A percentile compares a stretch with the other conserved stretches of the same genome.
These are phyloP conservation scores for Hyles euphorbiae DNA, from an alignment of 1,140 invertebrate species.

Conservation along the genomic window DNA sequence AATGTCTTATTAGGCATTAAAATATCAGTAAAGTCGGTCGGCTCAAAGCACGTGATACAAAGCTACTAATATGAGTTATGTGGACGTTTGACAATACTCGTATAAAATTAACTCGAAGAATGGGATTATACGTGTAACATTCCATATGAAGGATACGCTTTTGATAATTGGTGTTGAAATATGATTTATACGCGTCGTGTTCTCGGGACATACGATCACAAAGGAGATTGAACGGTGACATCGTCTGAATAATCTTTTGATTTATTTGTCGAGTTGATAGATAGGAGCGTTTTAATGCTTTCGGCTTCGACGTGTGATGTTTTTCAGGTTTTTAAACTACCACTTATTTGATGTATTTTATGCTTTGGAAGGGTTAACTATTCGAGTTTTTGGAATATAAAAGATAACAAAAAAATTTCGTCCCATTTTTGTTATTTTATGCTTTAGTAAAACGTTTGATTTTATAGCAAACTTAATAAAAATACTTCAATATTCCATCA, in stretches of 20 bases:
- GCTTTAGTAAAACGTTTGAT: too few species aligned
- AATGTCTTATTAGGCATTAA: too few species aligned
- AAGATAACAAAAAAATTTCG: too few species aligned
- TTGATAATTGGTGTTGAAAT: constrained; percentile 60
- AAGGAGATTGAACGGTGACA: constrained; percentile 30
- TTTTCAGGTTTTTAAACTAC: too few species aligned
- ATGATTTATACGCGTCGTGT: constrained; percentile 58
- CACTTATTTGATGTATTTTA: too few species aligned
- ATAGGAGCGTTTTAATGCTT: not conserved
- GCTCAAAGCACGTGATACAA: not conserved
- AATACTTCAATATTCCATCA: too few species aligned
- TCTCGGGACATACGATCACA: constrained; percentile 12
- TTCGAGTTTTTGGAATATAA: too few species aligned
- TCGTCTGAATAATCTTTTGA: constrained; percentile 25
- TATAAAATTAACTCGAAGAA: constrained; percentile 65
- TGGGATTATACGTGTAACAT: constrained; percentile 57
- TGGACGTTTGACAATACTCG: constrained; percentile 50
- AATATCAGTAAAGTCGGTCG: constrained; percentile 1
- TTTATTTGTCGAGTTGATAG: constrained; percentile 23
- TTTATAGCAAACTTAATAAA: too few species aligned
- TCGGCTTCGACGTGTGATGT: too few species aligned
- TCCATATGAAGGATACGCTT: constrained; percentile 45
- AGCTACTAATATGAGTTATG: constrained; percentile 62
- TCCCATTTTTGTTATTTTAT: too few species aligned
- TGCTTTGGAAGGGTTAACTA: too few species aligned